Base-by-base conservation (phyloP, 2,888 invertebrate genomes). In the Pachymerium ferrugineum region DNA sequence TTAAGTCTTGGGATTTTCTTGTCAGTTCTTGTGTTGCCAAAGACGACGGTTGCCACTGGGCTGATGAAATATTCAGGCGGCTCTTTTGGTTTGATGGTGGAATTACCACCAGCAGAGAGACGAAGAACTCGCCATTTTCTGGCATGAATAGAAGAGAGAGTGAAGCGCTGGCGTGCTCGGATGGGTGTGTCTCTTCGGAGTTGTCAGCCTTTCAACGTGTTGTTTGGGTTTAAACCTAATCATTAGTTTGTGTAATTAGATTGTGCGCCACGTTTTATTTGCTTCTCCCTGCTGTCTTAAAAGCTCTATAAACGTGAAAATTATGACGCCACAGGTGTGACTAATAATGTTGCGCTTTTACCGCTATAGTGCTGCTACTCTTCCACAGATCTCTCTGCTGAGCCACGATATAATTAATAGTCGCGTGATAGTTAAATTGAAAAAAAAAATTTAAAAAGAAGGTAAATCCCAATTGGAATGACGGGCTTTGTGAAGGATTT, bases 201-300 rank as follows among this genome's bases (percentile, higher is more conserved):
- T 47, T 47, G 47, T 47, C 47, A 47, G 47, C 2, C 19, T 47
- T 47, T 47, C 16, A 47, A 16, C 47, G 47, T 47, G 47, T 47
- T 47, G 47, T 47, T 47, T 47, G 47, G 47, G 16, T 47, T 47
- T 19, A 38, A 47, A 47, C 47, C 47, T 47, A 47, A 47, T 47
- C 47, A 47, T 47, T 47, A 47, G 47, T 47, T 47, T 47, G 47
- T 47, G 47, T 47, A 47, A 47, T 47, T 47, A 47, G 47, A 47
- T 47, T 47, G 47, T 47, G 47, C 47, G 47, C 47, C 47, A 47
- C 47, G 47, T 47, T 47, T 47, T 47, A 47, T 47, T 47, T 47
- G 47, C 47, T 47, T 47, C 22, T 47, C 47, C 47, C 47, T 47
- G 47, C 47, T 47, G 47, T 16, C 47, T 47, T 47, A 47, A 47